Evolutionary conservation across 1,140 invertebrate species (phyloP), one percentile per base, ranked within the genome.

Genomic region (Portunus trituberculatus): DNA sequence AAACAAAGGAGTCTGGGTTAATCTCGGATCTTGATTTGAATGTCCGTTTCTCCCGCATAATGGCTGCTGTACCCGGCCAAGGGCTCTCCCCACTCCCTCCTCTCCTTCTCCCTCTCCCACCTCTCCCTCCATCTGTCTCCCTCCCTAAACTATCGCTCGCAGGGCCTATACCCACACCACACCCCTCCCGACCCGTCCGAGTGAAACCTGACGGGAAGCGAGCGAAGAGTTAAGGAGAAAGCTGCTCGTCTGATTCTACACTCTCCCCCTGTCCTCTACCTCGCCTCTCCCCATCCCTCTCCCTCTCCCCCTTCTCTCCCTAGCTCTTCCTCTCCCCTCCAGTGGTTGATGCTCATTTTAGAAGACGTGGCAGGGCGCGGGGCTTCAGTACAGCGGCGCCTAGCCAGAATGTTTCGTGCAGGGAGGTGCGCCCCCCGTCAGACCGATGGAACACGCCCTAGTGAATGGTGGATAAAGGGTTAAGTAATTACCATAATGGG

Each of bases 21-120:
- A 95, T 95, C 91, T 92, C 46, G 91, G 91, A 92, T 95, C 94
- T 95, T 92, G 94, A 95, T 95, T 95, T 92, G 94, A 95, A 95
- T 95, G 94, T 59, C 83, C 39, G 48, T 48, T 95, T 82, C 76
- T 95, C 82, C 94, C 94, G 87, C 94, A 95, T 95, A 95, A 95
- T 95, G 91, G 94, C 31, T 10, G 93, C 82, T 83, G 59, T 83
- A 82, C 59, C 93, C 93, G 87, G 25, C 29, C 86, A 39, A 88
- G 46, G 52, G 29, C 76, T 32, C 32, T 39, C 92, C 32, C 52
- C 59, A 32, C 12, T 14, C 87, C 86, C 20, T 28, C 14, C 6
- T 25, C 6, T 52, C 28, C 52, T 29, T 52, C 89, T 91, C 89
- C 46, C 89, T 91, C 46, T 28, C 14, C 52, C 89, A 48, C 31